Base-by-base conservation (phyloP, 2,888 invertebrate genomes). In the Sinopyrophorus schimmeli region DNA sequence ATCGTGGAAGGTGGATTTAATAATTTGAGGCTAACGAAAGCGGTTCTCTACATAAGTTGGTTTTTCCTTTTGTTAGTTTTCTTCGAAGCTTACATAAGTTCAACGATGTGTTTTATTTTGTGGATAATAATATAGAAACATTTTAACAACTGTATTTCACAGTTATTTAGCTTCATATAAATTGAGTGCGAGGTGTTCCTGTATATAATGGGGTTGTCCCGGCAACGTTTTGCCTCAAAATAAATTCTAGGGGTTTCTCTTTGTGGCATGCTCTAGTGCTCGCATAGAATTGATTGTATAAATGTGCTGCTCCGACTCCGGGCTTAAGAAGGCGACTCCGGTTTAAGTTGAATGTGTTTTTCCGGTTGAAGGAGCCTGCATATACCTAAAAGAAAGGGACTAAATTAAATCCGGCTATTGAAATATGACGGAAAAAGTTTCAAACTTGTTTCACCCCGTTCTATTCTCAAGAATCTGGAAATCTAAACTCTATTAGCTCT, bases 361-460 rank as follows among this genome's bases (percentile, higher is more conserved):
- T 61, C 59, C 59, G 55, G 57, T 58, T 46, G 54, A 59, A 38
- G 54, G 53, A 48, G 47, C 54, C 48, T 32, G 46, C 55, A 55
- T 53, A 54, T 62, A 59, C 53, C 54, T 58, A 52, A 53, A 60
- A 60, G 57, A 61, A 63, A 59, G 58, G 58, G 61, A 57, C 53
- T 52, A 54, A 65, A 64, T 63, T 62, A 62, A 62, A 61, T 61
- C 47, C 51, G 52, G 18, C 59, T 54, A 61, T 61, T 64, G 60
- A 62, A 62, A 64, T 64, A 65, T 63, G 65, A 66, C 61, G 63
- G 64, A 59, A 63, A 66, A 66, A 64, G 60, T 64, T 65, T 59
- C 47, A 49, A 64, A 64, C 63, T 66, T 63, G 62, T 24, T 63
- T 66, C 63, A 60, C 59, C 55, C 62, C 27, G 27, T 18, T 39